Evolutionary conservation across 2,888 invertebrate genomes (phyloP), one percentile per base, ranked within the genome.

Genomic region (Nemapogon koenigi): DNA sequence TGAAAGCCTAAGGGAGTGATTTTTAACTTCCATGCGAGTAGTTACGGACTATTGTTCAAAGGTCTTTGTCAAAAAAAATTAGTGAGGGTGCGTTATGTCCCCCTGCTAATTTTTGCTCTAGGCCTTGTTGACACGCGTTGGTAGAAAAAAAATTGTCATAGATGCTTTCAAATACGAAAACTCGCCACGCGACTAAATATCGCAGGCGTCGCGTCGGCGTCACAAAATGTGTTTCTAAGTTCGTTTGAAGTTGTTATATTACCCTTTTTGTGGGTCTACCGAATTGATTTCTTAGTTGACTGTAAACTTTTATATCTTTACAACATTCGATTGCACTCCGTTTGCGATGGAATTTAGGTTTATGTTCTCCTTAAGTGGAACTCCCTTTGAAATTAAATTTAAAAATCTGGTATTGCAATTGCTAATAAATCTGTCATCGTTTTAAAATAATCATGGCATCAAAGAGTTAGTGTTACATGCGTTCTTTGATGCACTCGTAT

Each of bases 51-150:
- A 75, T 76, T 76, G 76, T 76, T 76, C 64, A 57, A 67, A 64
- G 58, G 62, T 65, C 60, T 69, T 71, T 69, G 64, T 67, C 60
- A 62, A 68, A 73, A 68, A 68, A 73, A 59, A 46, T 62, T 61
- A 54, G 70, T 67, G 63, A 72, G 76, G 76, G 76, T 63, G 66
- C 62, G 55, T 49, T 48, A 51, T 57, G 60, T 58, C 63, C 76
- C 76, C 73, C 60, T 63, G 75, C 73, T 76, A 78, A 78, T 76
- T 78, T 76, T 64, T 59, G 72, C 65, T 62, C 52, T 59, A 57
- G 60, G 72, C 78, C 69, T 73, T 72, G 76, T 70, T 69, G 78
- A 75, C 78, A 75, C 76, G 75, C 69, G 73, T 56, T 58, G 56
- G 58, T 69, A 64, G 70, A 66, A 69, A 65, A 62, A 55, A 63